A percentile compares a stretch with the other conserved stretches of the same genome.
phyloP scores from a whole-genome alignment of 2,888 invertebrate species.

The Stenichneumon culpator region DNA sequence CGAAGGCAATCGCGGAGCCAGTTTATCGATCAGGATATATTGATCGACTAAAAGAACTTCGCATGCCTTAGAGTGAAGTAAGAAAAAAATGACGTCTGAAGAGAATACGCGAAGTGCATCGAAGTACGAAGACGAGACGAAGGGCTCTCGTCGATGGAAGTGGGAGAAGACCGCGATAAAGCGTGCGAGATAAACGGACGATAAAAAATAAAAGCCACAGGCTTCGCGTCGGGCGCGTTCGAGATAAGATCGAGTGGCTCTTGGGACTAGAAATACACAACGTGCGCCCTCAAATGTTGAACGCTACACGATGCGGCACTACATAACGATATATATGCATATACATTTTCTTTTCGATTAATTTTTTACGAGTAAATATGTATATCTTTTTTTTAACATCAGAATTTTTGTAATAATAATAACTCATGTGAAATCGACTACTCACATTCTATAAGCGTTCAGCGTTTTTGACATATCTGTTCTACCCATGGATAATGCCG shows the following conservation, averaged over 20 bases:
- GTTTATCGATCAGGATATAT: neutral
- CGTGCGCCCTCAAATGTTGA: slow-evolving; percentile 5
- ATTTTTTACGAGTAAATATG: neutral
- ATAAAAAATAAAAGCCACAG: slow-evolving; percentile 16
- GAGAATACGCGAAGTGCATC: neutral
- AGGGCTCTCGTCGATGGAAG: slow-evolving; percentile 30
- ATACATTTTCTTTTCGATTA: no score
- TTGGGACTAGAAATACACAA: slow-evolving; percentile 13
- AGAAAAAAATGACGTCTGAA: neutral
- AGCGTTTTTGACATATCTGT: slow-evolving; percentile 93
- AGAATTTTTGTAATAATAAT: neutral
- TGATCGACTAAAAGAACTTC: neutral
- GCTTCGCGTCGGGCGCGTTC: slow-evolving; percentile 5
- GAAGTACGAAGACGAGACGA: slow-evolving; percentile 27
- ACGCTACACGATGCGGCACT: slow-evolving; percentile 19
- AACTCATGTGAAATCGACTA: slow-evolving; percentile 80
- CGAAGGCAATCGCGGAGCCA: neutral
- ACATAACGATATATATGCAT: neutral
- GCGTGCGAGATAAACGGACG: slow-evolving; percentile 41
- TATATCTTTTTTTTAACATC: neutral
- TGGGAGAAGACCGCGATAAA: slow-evolving; percentile 23
- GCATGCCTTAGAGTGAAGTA: neutral
- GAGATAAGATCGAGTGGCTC: slow-evolving; percentile 54
- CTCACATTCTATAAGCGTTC: slow-evolving; percentile 96
- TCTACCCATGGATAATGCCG: slow-evolving; percentile 83